Evolutionary conservation across 2,888 invertebrate genomes (phyloP).

Genomic region (Spodoptera littoralis): DNA sequence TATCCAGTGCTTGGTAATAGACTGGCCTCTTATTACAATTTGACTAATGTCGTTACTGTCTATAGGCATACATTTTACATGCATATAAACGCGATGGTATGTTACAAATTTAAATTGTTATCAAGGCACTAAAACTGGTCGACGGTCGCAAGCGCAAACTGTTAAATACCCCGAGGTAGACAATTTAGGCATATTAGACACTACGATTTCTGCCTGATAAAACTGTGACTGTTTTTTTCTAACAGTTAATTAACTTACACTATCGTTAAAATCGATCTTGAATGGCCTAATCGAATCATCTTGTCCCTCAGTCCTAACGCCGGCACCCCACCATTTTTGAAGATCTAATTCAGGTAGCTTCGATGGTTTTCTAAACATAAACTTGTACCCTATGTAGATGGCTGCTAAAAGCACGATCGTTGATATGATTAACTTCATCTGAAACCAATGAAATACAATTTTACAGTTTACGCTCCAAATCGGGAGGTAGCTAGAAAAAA

Average conservation of each 20-base stretch:
- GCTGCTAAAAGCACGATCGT: constrained; percentile 62
- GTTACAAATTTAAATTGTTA: too few species aligned
- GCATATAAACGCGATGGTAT: too few species aligned
- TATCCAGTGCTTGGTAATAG: too few species aligned
- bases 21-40: too few species aligned
- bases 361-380: constrained; percentile 61
- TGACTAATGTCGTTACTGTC: too few species aligned
- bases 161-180: too few species aligned
- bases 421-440: constrained; percentile 71
- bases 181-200: too few species aligned
- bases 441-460: constrained; percentile 55
- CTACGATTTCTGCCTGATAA: not conserved
- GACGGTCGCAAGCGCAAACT: too few species aligned
- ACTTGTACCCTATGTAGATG: constrained; percentile 61
- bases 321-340: constrained; percentile 82
- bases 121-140: too few species aligned
- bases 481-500: not conserved
- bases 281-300: constrained; percentile 76
- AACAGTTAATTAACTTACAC: constrained; percentile 64
- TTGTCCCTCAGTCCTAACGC: constrained; percentile 61
- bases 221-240: not conserved
- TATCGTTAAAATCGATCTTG: constrained; percentile 78
- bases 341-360: constrained; percentile 71
- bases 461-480: not conserved
- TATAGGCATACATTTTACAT: too few species aligned